Evolutionary conservation across 1,140 invertebrate species (phyloP).

Genomic region (Tribolium castaneum): DNA sequence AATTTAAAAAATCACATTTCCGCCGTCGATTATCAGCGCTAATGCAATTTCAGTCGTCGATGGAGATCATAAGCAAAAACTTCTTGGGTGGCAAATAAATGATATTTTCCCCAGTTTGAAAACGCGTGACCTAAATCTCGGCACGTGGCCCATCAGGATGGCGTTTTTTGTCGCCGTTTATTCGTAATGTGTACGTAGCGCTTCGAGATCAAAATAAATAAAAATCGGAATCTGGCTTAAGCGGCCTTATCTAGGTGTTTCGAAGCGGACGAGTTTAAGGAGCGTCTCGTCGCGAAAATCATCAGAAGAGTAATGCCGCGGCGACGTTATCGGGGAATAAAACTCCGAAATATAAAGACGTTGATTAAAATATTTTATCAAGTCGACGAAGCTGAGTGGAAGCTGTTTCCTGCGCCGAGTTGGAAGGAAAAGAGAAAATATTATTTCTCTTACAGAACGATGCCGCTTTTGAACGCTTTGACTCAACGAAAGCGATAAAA

Average conservation of each 20-base stretch:
- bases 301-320: conserved; percentile 30
- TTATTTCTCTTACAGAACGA: conserved; percentile 52
- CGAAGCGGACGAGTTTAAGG: conserved; percentile 6
- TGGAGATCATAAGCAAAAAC: not conserved
- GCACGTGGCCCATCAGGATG: conserved; percentile 12
- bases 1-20: conserved; percentile 34
- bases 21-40: conserved; percentile 3
- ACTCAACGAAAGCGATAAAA: conserved; percentile 19
- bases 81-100: not conserved
- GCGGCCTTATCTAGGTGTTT: conserved; percentile 21
- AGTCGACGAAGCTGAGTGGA: conserved; percentile 42
- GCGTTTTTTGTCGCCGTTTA: conserved; percentile 2
- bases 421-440: conserved; percentile 52
- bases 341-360: conserved; percentile 49
- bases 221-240: conserved; percentile 8
- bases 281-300: conserved; percentile 3
- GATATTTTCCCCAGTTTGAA: not conserved
- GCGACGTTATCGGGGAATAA: conserved; percentile 45
- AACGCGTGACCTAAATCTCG: conserved; percentile 18
- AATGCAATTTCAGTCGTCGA: conserved; percentile 3
- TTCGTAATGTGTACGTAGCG: conserved; percentile 10
- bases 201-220: conserved; percentile 23
- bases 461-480: conserved; percentile 47
- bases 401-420: conserved; percentile 43
- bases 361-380: conserved; percentile 51